phyloP scores from a whole-genome alignment of 2,888 invertebrate genomes.

The Folsomia manolachei region DNA sequence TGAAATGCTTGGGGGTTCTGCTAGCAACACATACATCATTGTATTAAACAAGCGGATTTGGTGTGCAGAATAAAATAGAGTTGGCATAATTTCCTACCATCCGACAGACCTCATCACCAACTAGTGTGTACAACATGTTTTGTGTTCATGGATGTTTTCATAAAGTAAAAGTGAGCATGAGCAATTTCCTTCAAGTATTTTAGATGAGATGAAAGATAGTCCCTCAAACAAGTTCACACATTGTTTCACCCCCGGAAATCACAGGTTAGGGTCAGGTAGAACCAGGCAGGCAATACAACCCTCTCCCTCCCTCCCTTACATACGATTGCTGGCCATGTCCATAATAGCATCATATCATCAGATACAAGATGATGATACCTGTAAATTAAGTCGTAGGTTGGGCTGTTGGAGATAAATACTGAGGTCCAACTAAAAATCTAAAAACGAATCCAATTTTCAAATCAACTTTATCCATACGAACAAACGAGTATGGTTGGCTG shows the following conservation, averaged over 20 bases:
- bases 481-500: not conserved
- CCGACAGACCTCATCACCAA: too few relatives aligned
- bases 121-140: too few relatives aligned
- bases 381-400: slow-evolving; percentile 7
- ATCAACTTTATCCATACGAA: not conserved
- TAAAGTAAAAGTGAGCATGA: not conserved
- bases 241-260: slow-evolving; percentile 25
- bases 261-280: slow-evolving; percentile 20
- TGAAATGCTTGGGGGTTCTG: too few relatives aligned
- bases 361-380: not conserved
- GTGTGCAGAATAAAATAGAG: not conserved
- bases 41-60: too few relatives aligned
- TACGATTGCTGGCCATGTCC: too few relatives aligned
- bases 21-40: too few relatives aligned
- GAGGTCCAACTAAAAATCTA: slow-evolving; percentile 1
- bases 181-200: slow-evolving; percentile 13
- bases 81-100: too few relatives aligned
- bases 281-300: not conserved
- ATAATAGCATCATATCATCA: not conserved
- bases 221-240: slow-evolving; percentile 18
- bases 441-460: not conserved
- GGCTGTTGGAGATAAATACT: not conserved
- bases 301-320: too few relatives aligned
- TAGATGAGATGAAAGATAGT: slow-evolving; percentile 7
- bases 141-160: not conserved